Evolutionary conservation across 2,888 invertebrate genomes (phyloP).

Genomic region (Dicranocentrus wangi): DNA sequence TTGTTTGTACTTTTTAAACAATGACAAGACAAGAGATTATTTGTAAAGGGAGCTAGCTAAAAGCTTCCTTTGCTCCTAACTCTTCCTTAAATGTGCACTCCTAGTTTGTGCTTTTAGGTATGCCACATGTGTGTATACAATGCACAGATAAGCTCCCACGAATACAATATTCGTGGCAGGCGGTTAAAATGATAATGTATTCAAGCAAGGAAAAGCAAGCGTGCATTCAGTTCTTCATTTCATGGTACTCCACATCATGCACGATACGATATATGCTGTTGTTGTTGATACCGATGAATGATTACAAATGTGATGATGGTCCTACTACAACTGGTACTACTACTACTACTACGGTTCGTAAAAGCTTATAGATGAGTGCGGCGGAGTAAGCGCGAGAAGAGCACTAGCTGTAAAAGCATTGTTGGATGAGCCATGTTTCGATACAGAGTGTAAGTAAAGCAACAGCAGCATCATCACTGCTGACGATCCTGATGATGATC

Average conservation of each 20-base stretch:
- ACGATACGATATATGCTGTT: slow-evolving; percentile 17
- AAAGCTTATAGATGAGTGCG: slow-evolving; percentile 31
- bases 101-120: neutral
- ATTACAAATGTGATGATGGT: slow-evolving; percentile 34
- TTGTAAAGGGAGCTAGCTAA: slow-evolving; percentile 39
- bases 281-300: slow-evolving; percentile 56
- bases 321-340: slow-evolving; percentile 26
- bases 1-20: slow-evolving; percentile 30
- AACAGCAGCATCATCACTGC: slow-evolving; percentile 31
- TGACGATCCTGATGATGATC: slow-evolving; percentile 53
- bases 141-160: neutral
- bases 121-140: neutral
- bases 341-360: slow-evolving; percentile 28
- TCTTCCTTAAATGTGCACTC: too few species aligned
- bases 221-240: slow-evolving; percentile 18
- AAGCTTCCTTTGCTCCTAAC: neutral
- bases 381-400: slow-evolving; percentile 8
- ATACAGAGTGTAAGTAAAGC: slow-evolving; percentile 9
- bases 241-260: neutral
- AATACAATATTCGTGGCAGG: neutral
- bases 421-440: slow-evolving; percentile 43
- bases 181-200: slow-evolving; percentile 17
- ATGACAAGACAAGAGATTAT: slow-evolving; percentile 17
- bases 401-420: slow-evolving; percentile 35
- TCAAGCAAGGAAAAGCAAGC: slow-evolving; percentile 6